phyloP scores from a whole-genome alignment of 2,888 invertebrate species.

The Calliscelio sp. region DNA sequence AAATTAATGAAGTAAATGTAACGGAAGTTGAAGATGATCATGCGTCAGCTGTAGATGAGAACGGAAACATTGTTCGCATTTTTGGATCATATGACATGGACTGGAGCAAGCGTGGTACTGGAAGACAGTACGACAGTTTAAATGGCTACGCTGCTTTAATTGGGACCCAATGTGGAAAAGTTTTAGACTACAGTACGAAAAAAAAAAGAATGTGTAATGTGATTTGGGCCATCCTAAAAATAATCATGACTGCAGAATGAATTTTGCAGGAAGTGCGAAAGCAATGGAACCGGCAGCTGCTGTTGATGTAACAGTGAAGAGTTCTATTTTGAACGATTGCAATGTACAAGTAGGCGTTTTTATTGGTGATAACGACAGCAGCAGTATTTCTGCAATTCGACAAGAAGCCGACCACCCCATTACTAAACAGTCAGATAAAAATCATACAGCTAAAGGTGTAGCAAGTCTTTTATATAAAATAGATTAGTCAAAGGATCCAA shows the following conservation, averaged over 20 bases:
- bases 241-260: conserved; percentile 75
- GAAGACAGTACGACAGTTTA: conserved; percentile 74
- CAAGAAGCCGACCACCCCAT: conserved; percentile 64
- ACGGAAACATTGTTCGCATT: conserved; percentile 7
- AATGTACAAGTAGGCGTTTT: conserved; percentile 74
- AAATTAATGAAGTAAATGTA: no score
- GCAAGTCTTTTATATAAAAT: conserved; percentile 61
- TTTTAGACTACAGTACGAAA: conserved; percentile 76
- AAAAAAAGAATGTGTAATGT: conserved; percentile 76
- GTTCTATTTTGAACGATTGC: conserved; percentile 63
- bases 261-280: conserved; percentile 77
- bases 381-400: conserved; percentile 73
- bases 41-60: no score
- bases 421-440: conserved; percentile 74
- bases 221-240: conserved; percentile 57
- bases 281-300: conserved; percentile 78
- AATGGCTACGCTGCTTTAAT: conserved; percentile 75
- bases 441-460: conserved; percentile 72
- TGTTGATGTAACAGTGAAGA: conserved; percentile 57
- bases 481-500: no score
- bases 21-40: no score
- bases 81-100: conserved; percentile 77
- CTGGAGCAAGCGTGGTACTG: conserved; percentile 74
- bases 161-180: conserved; percentile 55
- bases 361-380: conserved; percentile 76